Evolutionary conservation across 2,888 invertebrate genomes (phyloP).

Genomic region (Patella caerulea): DNA sequence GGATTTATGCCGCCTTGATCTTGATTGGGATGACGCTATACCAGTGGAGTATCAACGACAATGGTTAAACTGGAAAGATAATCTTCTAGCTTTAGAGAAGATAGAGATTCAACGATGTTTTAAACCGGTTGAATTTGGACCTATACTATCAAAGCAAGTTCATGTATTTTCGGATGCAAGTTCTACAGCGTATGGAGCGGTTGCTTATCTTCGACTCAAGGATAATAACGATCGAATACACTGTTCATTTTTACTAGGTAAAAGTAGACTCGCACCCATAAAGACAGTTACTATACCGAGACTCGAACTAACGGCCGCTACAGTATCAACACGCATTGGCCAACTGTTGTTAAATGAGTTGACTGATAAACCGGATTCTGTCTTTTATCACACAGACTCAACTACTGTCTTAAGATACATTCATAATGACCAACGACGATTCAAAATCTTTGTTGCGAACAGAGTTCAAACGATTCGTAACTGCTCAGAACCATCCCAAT

Average conservation of each 20-base stretch:
- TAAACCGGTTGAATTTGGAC: conserved; percentile 18
- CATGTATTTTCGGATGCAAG: conserved; percentile 26
- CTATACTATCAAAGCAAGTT: neutral
- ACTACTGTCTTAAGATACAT: conserved; percentile 15
- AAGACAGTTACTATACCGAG: conserved; percentile 19
- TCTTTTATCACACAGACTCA: conserved; percentile 8
- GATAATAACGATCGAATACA: neutral
- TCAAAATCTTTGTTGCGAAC: conserved; percentile 21
- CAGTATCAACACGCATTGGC: neutral
- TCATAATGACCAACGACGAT: conserved; percentile 8
- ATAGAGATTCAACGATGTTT: conserved; percentile 13
- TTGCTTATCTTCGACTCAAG: conserved; percentile 14
- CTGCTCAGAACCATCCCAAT: neutral
- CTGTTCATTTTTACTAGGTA: conserved; percentile 20
- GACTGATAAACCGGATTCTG: neutral
- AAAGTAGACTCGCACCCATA: conserved; percentile 15
- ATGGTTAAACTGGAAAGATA: conserved; percentile 14
- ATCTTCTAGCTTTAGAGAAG: neutral
- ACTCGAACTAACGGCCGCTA: conserved; percentile 22
- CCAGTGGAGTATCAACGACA: neutral
- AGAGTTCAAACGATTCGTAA: neutral
- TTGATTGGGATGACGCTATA: conserved; percentile 17
- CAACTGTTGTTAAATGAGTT: conserved; percentile 8
- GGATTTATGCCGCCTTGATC: neutral
- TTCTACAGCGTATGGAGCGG: conserved; percentile 14